A percentile compares a stretch with the other conserved stretches of the same genome.
Conservation (phyloP, 2,797 vertebrate species). For the Mormyrus hasselquistii region DNA sequence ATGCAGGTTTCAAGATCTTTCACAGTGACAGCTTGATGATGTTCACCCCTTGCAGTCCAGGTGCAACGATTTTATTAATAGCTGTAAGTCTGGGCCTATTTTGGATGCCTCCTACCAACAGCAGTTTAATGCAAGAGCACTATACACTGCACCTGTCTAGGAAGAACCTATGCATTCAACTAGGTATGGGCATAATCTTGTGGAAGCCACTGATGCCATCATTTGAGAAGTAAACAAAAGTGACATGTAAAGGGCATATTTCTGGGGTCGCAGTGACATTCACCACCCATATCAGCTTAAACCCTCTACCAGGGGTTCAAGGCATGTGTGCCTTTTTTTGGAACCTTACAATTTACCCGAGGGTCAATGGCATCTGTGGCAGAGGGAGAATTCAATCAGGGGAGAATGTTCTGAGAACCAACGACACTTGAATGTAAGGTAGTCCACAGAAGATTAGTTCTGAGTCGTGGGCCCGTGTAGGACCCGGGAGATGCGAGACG, state of each 20-base stretch:
- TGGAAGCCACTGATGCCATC: background rate
- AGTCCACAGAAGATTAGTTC: constrained; percentile 33
- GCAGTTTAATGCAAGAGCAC: background rate
- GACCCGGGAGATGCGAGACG: background rate
- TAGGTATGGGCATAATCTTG: background rate
- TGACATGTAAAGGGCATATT: background rate
- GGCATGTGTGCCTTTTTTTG: background rate
- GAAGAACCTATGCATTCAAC: background rate
- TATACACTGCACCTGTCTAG: background rate
- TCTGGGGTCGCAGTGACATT: background rate
- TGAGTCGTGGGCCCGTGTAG: constrained; percentile 16
- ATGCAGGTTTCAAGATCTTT: constrained; percentile 42
- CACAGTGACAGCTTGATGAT: background rate
- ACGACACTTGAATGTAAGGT: constrained; percentile 35
- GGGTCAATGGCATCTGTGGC: background rate
- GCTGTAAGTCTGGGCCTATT: background rate
- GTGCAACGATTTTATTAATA: background rate
- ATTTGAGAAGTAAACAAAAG: background rate
- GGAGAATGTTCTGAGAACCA: background rate
- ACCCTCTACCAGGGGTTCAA: background rate
- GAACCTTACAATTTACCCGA: background rate
- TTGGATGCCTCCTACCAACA: background rate
- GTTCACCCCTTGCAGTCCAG: background rate
- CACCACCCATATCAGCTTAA: background rate
- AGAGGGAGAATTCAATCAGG: background rate